Conservation (phyloP, 2,797 vertebrate genomes). For the Helicolenus hilgendorfi region DNA sequence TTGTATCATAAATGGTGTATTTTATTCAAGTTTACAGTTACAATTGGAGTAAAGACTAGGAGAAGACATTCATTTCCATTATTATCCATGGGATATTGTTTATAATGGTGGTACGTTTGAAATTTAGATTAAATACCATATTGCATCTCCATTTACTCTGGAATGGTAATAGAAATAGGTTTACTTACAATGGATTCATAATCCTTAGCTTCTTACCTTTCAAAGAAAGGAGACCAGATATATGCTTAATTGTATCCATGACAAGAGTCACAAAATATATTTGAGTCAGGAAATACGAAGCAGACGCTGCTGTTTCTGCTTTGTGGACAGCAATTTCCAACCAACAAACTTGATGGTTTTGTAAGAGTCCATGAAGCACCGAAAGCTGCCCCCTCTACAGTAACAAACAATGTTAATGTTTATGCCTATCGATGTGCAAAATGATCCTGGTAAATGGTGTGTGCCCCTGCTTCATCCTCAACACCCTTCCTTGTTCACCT, state of each 20-base stretch:
- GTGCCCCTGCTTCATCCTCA: slow-evolving; percentile 2
- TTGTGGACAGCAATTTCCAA: not conserved
- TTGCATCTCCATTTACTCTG: no score
- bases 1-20: no score
- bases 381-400: not conserved
- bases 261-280: not conserved
- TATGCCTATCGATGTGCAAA: slow-evolving; percentile 8
- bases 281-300: not conserved
- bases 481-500: not conserved
- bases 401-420: not conserved
- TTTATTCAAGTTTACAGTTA: not conserved
- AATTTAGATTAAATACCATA: no score
- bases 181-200: no score
- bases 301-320: not conserved
- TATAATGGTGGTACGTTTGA: no score
- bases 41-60: not conserved
- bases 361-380: not conserved
- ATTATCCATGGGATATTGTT: no score
- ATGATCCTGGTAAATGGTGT: slow-evolving; percentile 13
- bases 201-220: not conserved
- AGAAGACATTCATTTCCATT: not conserved
- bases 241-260: not conserved
- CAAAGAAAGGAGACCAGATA: not conserved
- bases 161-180: no score
- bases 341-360: not conserved